A percentile compares a stretch with the other conserved stretches of the same genome.
phyloP scores from a whole-genome alignment of 2,113 vertebrate species.

The Guaruba guarouba region DNA sequence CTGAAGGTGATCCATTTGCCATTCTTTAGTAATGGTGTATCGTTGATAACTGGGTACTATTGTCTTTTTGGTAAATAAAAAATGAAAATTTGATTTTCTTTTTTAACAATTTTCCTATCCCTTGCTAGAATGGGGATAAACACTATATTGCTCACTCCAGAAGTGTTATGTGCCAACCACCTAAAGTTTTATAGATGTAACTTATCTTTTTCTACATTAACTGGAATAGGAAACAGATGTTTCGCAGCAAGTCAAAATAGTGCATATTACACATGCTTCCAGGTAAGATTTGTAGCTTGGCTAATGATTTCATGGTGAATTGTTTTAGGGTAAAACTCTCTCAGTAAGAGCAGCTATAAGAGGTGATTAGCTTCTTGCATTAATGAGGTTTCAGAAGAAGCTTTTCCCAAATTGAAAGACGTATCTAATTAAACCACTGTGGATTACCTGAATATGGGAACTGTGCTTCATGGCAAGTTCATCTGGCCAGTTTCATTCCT shows the following conservation, averaged over 20 bases:
- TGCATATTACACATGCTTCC: neutral
- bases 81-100: neutral
- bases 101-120: neutral
- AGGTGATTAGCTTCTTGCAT: conserved; percentile 29
- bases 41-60: neutral
- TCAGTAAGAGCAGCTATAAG: neutral
- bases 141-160: neutral
- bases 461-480: neutral
- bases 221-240: neutral
- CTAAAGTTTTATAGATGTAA: neutral
- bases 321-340: conserved; percentile 34
- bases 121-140: neutral
- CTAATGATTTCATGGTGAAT: neutral
- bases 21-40: neutral
- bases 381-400: conserved; percentile 38
- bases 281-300: neutral
- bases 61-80: neutral
- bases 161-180: neutral
- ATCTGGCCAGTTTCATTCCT: conserved; percentile 1
- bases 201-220: neutral
- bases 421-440: conserved; percentile 11
- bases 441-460: neutral
- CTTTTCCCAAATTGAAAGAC: conserved; percentile 17
- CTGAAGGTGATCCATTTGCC: neutral
- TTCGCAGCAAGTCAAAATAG: neutral